Percentiles rank a stretch among this genome's conserved stretches.
Evolutionary conservation across 2,888 invertebrate species (phyloP).

Genomic region (Epinotia bilunana): DNA sequence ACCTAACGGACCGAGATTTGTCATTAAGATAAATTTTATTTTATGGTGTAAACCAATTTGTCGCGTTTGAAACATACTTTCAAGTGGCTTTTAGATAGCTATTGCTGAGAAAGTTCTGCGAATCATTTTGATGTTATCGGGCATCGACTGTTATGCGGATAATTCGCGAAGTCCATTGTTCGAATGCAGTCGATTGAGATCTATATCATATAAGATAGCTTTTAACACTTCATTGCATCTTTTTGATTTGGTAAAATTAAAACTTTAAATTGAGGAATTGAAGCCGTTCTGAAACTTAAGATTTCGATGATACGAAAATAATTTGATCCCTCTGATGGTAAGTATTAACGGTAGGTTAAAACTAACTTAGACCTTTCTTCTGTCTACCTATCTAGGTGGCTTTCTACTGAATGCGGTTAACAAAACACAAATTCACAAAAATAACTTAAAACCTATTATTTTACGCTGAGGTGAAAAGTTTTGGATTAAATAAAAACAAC

Average conservation of each 20-base stretch:
- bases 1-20: constrained; percentile 24
- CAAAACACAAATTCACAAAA: too few relatives aligned
- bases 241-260: too few relatives aligned
- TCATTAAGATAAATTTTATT: constrained; percentile 30
- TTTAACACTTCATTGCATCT: too few relatives aligned
- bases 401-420: too few relatives aligned
- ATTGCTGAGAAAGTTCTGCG: constrained; percentile 2
- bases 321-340: too few relatives aligned
- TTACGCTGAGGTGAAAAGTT: not conserved
- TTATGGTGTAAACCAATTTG: constrained; percentile 23
- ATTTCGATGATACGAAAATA: not conserved
- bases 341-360: too few relatives aligned
- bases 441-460: too few relatives aligned
- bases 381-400: too few relatives aligned
- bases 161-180: not conserved
- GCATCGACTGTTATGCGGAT: not conserved
- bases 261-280: too few relatives aligned
- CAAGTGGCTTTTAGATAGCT: constrained; percentile 12
- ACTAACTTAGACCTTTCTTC: too few relatives aligned
- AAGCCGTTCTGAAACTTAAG: not conserved
- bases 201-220: not conserved
- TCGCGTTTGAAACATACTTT: constrained; percentile 17
- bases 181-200: not conserved
- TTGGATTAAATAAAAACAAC: not conserved
- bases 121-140: not conserved